A percentile compares a stretch with the other conserved stretches of the same genome.
Evolutionary conservation across 2,797 vertebrate genomes (phyloP).

Genomic region (Xiphorhynchus erythropygius): DNA sequence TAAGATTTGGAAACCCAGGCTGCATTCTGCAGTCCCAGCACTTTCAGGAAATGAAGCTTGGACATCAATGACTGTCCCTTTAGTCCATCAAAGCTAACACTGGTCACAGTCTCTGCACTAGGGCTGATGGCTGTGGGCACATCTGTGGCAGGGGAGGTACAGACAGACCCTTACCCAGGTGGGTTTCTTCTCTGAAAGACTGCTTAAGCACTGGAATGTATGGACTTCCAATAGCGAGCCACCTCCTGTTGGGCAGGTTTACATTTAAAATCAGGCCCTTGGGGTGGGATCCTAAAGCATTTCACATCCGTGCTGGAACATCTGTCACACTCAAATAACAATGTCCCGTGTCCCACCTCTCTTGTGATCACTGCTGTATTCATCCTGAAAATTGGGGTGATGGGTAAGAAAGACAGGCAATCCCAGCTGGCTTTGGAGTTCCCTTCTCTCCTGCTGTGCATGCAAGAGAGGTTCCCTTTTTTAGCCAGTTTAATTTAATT

Average conservation of each 20-base stretch:
- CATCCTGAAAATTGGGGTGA: background rate
- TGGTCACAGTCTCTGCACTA: background rate
- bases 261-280: background rate
- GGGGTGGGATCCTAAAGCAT: background rate
- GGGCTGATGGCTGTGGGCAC: accelerated
- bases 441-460: background rate
- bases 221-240: background rate
- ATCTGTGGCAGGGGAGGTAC: background rate
- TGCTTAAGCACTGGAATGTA: background rate
- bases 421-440: background rate
- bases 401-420: background rate
- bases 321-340: background rate
- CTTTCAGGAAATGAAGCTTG: background rate
- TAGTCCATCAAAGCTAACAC: background rate
- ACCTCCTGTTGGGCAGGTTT: background rate
- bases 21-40: background rate
- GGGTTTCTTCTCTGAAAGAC: background rate
- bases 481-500: background rate
- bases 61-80: background rate
- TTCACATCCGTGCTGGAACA: background rate
- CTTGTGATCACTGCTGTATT: too few relatives aligned
- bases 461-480: background rate
- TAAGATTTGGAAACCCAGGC: background rate
- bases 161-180: background rate
- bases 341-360: background rate